Evolutionary conservation across 2,113 vertebrate species (phyloP).

Genomic region (Centropus bengalensis): DNA sequence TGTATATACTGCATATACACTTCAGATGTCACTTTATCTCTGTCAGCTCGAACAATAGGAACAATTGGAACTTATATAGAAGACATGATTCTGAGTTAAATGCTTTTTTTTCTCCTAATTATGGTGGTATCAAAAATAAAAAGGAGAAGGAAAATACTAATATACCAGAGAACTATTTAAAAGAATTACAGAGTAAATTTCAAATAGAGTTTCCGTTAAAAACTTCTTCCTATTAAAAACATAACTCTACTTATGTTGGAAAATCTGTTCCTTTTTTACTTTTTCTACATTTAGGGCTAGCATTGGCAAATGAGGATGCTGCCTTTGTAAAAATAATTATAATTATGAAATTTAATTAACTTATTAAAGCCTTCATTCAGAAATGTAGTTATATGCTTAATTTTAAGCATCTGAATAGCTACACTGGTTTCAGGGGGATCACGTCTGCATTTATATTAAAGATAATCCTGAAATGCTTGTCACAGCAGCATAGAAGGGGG

Average conservation of each 20-base stretch:
- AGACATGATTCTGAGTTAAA: constrained; percentile 37
- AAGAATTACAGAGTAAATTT: constrained; percentile 10
- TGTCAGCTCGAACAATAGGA: constrained; percentile 42
- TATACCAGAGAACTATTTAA: neutral
- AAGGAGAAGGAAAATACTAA: neutral
- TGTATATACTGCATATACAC: neutral
- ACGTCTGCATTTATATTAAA: neutral
- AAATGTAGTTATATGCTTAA: constrained; percentile 8
- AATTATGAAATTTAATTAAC: constrained; percentile 6
- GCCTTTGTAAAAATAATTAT: neutral
- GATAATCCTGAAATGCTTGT: neutral
- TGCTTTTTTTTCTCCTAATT: constrained; percentile 42
- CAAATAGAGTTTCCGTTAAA: neutral
- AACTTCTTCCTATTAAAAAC: neutral
- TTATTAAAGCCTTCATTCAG: neutral
- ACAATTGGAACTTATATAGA: constrained; percentile 10
- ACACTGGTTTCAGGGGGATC: neutral
- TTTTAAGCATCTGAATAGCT: neutral
- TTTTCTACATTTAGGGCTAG: neutral
- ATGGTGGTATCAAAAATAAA: constrained; percentile 24
- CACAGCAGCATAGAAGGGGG: neutral
- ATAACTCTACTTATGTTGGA: neutral
- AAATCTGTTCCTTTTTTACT: neutral
- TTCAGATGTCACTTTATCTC: constrained; percentile 38
- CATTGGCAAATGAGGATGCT: neutral